Percentiles rank a stretch among this genome's conserved stretches.
phyloP scores from a whole-genome alignment of 2,797 vertebrate species.

The Sylvia borin region DNA sequence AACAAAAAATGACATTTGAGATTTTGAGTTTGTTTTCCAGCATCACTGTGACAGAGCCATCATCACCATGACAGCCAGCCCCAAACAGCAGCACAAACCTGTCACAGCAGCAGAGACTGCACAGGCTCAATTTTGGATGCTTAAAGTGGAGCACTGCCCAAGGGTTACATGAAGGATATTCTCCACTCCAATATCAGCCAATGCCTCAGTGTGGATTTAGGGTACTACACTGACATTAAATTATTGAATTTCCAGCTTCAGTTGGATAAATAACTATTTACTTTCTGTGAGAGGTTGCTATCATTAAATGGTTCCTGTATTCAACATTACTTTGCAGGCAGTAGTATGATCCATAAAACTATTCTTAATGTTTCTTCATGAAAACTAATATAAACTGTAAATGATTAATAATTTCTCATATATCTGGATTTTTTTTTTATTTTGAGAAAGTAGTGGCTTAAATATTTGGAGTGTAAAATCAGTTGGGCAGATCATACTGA shows the following conservation, averaged over 20 bases:
- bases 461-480: neutral
- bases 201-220: neutral
- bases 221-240: neutral
- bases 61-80: neutral
- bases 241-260: neutral
- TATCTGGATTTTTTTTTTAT: neutral
- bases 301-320: neutral
- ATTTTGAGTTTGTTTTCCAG: neutral
- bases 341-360: neutral
- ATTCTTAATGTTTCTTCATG: neutral
- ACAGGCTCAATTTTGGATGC: fast-evolving
- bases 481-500: neutral
- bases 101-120: neutral
- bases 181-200: neutral
- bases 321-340: neutral
- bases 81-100: neutral
- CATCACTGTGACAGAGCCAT: neutral
- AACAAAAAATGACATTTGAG: neutral
- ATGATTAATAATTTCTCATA: neutral
- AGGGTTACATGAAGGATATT: neutral
- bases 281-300: neutral
- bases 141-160: neutral
- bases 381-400: neutral
- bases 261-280: neutral
- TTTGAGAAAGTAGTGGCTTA: neutral